Evolutionary conservation across 2,113 vertebrate species (phyloP), one percentile per base, ranked within the genome.

Genomic region (Todiramphus saurophagus): DNA sequence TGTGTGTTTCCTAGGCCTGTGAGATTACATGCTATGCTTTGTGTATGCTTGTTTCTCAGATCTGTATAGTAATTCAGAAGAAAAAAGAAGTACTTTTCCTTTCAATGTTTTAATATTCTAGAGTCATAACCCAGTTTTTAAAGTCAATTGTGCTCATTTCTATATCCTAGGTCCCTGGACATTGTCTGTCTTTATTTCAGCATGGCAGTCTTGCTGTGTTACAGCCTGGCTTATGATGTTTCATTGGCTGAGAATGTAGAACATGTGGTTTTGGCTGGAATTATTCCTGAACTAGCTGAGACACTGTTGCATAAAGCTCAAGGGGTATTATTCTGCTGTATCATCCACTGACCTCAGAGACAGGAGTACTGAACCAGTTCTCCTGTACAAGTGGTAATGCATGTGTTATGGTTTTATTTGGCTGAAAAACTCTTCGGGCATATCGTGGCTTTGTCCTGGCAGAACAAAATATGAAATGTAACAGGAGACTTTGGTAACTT

Each of bases 211-310:
- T 67, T 59, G 72, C 16, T 73, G 28, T 74, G 55, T 70, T 79
- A 35, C 44, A 89, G 62, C 53, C 39, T 25, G 14, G 6, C 19
- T 92, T 53, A 64, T 0, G 2, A 16, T 95, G 91, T 79, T 96
- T 96, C 93, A 96, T 96, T 96, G 95, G 93, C 93, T 97, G 91
- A 96, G 95, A 91, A 96, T 96, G 94, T 7, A 73, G 89, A 84
- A 64, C 77, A 39, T 92, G 95, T 94, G 96, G 96, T 94, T 97
- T 97, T 95, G 91, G 81, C 87, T 82, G 81, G 77, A 81, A 15
- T 91, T 2, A 3, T 53, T 87, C 66, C 73, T 89, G 28, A 84
- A 5, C 69, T 87, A 59, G 43, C 92, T 68, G 83, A 93, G 81
- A 89, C 87, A 25, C 48, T 82, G 56, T 89, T 96, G 77, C 93